phyloP scores from a whole-genome alignment of 1,140 invertebrate species.

The Drosophila nikananu region DNA sequence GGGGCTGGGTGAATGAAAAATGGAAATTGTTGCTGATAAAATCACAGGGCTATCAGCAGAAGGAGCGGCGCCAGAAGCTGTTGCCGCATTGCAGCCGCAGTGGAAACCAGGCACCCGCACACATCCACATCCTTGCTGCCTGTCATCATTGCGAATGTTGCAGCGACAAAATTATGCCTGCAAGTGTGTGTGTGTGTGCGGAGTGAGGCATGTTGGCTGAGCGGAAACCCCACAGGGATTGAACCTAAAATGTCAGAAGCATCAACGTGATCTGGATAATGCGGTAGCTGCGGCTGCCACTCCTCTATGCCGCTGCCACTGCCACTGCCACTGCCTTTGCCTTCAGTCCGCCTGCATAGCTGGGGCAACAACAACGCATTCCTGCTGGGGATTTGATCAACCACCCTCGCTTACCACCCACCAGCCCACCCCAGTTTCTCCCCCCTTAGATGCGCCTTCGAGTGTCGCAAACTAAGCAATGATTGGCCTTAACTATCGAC shows the following conservation, averaged over 20 bases:
- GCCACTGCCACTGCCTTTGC: neutral
- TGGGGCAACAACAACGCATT: constrained; percentile 33
- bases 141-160: constrained; percentile 77
- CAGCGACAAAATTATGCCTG: constrained; percentile 72
- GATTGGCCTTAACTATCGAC: constrained; percentile 64
- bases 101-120: constrained; percentile 25
- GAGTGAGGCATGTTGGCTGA: constrained; percentile 46
- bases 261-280: constrained; percentile 79
- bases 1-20: constrained; percentile 61
- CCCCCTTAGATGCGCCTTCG: constrained; percentile 24
- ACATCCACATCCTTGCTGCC: constrained; percentile 66
- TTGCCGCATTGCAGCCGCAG: constrained; percentile 69
- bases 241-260: constrained; percentile 81
- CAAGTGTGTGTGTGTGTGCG: constrained; percentile 20
- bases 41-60: constrained; percentile 72
- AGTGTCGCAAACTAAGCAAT: constrained; percentile 60
- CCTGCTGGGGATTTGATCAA: constrained; percentile 34
- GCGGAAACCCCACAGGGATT: constrained; percentile 71
- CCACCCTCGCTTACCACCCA: neutral
- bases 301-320: neutral
- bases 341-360: constrained; percentile 1
- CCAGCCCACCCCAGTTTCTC: neutral
- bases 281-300: constrained; percentile 56
- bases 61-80: constrained; percentile 53
- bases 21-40: constrained; percentile 83